Evolutionary conservation across 2,888 invertebrate genomes (phyloP).

Genomic region (Arrhopalites spinosus): DNA sequence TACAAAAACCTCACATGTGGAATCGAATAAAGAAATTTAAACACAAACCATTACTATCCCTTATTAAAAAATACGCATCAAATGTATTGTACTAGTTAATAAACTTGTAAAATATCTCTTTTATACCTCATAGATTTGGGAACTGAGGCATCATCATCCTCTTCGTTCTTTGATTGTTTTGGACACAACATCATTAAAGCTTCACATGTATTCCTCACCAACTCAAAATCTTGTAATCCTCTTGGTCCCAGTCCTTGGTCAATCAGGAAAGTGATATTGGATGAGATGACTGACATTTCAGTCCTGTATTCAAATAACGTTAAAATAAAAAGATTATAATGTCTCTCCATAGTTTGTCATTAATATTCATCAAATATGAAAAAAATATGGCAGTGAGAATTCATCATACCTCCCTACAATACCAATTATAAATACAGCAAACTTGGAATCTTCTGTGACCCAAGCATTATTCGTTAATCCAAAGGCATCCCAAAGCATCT

Average conservation of each 20-base stretch:
- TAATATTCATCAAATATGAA: background rate
- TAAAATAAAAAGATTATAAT: background rate
- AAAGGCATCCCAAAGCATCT: constrained; percentile 51
- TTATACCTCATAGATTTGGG: too few relatives aligned
- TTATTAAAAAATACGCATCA: too few relatives aligned
- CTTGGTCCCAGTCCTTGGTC: constrained; percentile 45
- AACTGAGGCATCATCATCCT: background rate
- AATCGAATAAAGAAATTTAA: background rate
- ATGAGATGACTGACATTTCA: constrained; percentile 33
- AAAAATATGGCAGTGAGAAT: background rate
- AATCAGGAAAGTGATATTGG: constrained; percentile 47
- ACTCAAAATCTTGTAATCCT: constrained; percentile 43
- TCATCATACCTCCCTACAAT: constrained; percentile 38
- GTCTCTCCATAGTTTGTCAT: too few relatives aligned
- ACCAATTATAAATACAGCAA: constrained; percentile 48
- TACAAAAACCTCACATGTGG: background rate
- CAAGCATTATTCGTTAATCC: constrained; percentile 39
- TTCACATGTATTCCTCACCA: constrained; percentile 49
- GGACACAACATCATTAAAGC: constrained; percentile 48
- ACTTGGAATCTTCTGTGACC: constrained; percentile 39
- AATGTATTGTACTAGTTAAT: too few relatives aligned
- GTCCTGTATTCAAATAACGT: constrained; percentile 7
- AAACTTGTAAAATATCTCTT: too few relatives aligned
- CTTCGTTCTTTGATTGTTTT: constrained; percentile 33
- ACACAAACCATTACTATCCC: too few relatives aligned